phyloP scores from a whole-genome alignment of 1,140 invertebrate species.

The Diorhabda elongata region DNA sequence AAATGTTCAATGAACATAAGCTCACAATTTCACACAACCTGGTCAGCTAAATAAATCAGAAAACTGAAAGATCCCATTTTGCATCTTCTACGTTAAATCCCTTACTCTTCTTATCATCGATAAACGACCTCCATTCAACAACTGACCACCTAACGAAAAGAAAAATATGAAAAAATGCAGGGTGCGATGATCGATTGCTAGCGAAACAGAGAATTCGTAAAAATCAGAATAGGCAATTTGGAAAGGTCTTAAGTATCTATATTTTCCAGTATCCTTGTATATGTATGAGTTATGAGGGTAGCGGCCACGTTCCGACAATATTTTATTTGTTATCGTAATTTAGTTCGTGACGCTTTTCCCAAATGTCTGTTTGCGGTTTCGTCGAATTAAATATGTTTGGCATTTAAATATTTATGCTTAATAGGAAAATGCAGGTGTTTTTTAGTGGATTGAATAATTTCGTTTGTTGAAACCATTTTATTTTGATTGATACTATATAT shows the following conservation, averaged over 20 bases:
- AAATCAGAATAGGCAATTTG: slow-evolving; percentile 44
- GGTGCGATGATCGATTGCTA: slow-evolving; percentile 24
- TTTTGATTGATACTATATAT: too few relatives aligned
- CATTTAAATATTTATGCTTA: slow-evolving; percentile 17
- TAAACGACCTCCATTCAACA: too few relatives aligned
- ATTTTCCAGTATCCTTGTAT: slow-evolving; percentile 44
- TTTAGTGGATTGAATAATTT: too few relatives aligned
- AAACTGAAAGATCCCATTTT: too few relatives aligned
- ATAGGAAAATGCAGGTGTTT: not conserved
- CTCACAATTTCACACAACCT: too few relatives aligned
- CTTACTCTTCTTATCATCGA: too few relatives aligned
- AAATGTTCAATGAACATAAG: too few relatives aligned
- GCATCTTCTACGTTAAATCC: too few relatives aligned
- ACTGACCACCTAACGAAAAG: too few relatives aligned
- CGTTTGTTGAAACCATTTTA: too few relatives aligned
- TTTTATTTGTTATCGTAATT: slow-evolving; percentile 49
- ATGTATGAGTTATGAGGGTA: slow-evolving; percentile 46
- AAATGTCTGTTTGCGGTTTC: slow-evolving; percentile 36
- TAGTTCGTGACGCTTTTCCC: slow-evolving; percentile 46
- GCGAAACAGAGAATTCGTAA: slow-evolving; percentile 36
- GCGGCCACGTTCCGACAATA: slow-evolving; percentile 47
- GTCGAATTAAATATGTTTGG: slow-evolving; percentile 31
- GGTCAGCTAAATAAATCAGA: too few relatives aligned
- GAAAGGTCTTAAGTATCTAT: slow-evolving; percentile 44
- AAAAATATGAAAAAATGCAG: slow-evolving; percentile 28